Conservation (phyloP, 2,113 vertebrate genomes). For the Alosa alosa region DNA sequence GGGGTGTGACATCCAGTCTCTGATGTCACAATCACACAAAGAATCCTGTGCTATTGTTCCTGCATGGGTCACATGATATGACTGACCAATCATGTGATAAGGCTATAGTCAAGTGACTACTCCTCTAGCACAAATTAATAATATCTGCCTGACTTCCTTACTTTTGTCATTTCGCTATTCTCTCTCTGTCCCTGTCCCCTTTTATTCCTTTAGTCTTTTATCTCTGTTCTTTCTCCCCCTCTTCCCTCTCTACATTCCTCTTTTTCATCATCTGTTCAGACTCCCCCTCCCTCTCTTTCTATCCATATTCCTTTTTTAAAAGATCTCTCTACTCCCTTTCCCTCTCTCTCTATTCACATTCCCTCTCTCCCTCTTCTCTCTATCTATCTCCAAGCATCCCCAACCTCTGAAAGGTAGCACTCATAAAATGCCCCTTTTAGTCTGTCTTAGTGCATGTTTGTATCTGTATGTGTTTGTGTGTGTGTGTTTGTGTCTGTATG, state of each 20-base stretch:
- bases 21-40: neutral
- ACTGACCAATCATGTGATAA: neutral
- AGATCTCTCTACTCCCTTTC: neutral
- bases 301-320: too few relatives aligned
- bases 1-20: neutral
- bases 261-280: neutral
- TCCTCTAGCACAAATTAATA: neutral
- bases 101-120: neutral
- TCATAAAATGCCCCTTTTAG: too few relatives aligned
- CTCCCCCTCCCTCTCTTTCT: neutral
- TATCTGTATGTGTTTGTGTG: neutral
- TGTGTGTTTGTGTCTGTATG: constrained; percentile 3
- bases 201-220: neutral
- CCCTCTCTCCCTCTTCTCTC: neutral
- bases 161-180: neutral
- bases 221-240: neutral
- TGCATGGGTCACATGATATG: neutral
- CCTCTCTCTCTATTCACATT: neutral
- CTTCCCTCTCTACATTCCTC: neutral
- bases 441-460: neutral
- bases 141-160: neutral
- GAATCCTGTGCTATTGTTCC: neutral
- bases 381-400: too few relatives aligned
- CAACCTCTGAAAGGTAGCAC: too few relatives aligned
- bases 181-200: neutral